Base-by-base conservation (phyloP, 2,888 invertebrate genomes). In the Baronia brevicornis region DNA sequence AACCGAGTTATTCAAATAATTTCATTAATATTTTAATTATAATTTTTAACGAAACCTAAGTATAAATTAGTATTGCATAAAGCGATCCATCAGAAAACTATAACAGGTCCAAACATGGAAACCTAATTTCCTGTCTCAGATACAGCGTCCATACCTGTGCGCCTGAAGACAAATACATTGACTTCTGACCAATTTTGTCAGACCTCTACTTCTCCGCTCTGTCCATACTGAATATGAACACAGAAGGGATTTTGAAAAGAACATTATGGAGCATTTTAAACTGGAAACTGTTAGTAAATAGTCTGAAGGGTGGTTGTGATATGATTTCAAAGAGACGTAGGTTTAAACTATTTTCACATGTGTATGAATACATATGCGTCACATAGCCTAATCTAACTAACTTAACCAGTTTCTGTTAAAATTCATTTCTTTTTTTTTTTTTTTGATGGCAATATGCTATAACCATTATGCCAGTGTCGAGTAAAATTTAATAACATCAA, bases 111-210 rank as follows among this genome's bases (percentile, higher is more conserved):
- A 72, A 72, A 78, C 72, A 71, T 68, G 69, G 71, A 80, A 82
- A 82, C 79, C 77, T 80, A 82, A 82, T 82, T 82, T 82, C 82
- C 82, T 78, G 79, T 79, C 80, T 79, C 70, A 79, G 79, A 75
- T 79, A 75, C 65, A 64, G 51, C 53, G 48, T 48, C 49, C 60
- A 38, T 47, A 60, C 55, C 52, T 61, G 65, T 72, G 61, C 69
- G 65, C 74, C 71, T 65, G 68, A 77, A 79, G 80, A 80, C 79
- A 79, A 80, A 79, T 73, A 70, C 72, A 60, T 44, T 44, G 47
- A 47, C 44, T 39, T 54, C 48, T 41, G 39, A 47, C 79, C 73
- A 68, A 33, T 36, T 8, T 48, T 43, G 41, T 19, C 29, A 41
- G 73, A 63, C 42, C 60, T 44, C 15, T 48, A 41, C 12, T 19